Percentiles rank a stretch among this genome's conserved stretches.
These are phyloP conservation scores for Papilio dardanus DNA, from an alignment of 1,140 invertebrate species.

Conservation along the genomic window DNA sequence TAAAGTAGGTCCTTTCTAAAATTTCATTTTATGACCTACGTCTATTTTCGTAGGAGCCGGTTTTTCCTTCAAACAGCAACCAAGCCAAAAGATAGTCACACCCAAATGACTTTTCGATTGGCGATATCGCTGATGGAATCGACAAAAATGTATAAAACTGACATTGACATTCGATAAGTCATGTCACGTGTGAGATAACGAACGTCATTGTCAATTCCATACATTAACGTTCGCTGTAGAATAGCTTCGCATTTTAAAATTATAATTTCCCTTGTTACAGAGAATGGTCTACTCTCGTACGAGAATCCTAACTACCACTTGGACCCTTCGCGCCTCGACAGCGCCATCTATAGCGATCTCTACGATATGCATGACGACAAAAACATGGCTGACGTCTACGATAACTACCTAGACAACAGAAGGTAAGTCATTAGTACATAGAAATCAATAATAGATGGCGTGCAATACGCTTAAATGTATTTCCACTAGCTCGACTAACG, in stretches of 20 bases:
- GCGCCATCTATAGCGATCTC: constrained; percentile 89
- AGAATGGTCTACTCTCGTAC: constrained; percentile 93
- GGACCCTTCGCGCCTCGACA: constrained; percentile 89
- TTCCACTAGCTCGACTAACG: too few relatives aligned
- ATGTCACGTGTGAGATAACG: too few relatives aligned
- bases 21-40: background rate
- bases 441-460: background rate
- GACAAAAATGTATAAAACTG: too few relatives aligned
- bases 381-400: constrained; percentile 77
- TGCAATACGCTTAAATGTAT: background rate
- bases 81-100: too few relatives aligned
- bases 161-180: too few relatives aligned
- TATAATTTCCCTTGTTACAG: constrained; percentile 81
- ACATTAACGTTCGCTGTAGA: too few relatives aligned
- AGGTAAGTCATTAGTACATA: constrained; percentile 62
- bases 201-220: too few relatives aligned
- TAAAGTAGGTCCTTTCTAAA: background rate
- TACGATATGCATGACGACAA: constrained; percentile 82
- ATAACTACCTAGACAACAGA: constrained; percentile 85
- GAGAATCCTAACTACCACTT: constrained; percentile 94
- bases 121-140: too few relatives aligned
- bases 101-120: too few relatives aligned
- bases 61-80: too few relatives aligned
- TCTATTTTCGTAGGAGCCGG: background rate
- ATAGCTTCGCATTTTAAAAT: background rate